Evolutionary conservation across 2,797 vertebrate species (phyloP).

Genomic region (Anisognathus igniventris): DNA sequence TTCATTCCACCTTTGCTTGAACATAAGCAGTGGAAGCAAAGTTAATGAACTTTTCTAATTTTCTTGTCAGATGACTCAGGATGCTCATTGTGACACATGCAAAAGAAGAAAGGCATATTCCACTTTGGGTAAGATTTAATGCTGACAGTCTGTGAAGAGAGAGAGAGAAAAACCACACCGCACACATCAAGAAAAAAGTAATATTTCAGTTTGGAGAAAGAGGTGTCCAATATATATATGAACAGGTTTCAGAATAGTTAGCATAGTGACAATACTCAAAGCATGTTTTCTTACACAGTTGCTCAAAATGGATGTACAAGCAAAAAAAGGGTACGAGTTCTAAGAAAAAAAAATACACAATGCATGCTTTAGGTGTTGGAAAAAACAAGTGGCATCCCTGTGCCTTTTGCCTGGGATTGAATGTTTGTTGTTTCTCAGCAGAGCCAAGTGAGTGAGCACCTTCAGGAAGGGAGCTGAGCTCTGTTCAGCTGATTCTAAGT

Average conservation of each 20-base stretch:
- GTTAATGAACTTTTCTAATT: background rate
- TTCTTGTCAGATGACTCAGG: background rate
- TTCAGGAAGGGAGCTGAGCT: background rate
- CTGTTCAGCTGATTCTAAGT: background rate
- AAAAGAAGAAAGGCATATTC: background rate
- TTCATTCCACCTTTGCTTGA: background rate
- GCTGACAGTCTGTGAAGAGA: background rate
- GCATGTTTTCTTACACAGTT: accelerated
- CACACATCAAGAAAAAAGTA: background rate
- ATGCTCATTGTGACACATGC: background rate
- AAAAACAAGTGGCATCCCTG: background rate
- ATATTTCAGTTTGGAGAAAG: background rate
- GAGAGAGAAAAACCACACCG: accelerated
- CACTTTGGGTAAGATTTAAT: background rate
- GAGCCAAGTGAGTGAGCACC: background rate
- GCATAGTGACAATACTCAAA: background rate
- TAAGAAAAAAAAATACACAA: background rate
- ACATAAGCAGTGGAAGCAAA: background rate
- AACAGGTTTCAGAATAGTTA: background rate
- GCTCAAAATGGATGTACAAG: background rate
- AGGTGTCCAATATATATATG: background rate
- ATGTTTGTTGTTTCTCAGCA: background rate
- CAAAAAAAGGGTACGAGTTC: background rate
- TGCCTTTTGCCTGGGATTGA: background rate
- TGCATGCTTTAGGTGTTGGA: background rate